These are phyloP conservation scores for Psittacula cyanocephala DNA, from an alignment of 2,113 vertebrate species.

Conservation along the genomic window DNA sequence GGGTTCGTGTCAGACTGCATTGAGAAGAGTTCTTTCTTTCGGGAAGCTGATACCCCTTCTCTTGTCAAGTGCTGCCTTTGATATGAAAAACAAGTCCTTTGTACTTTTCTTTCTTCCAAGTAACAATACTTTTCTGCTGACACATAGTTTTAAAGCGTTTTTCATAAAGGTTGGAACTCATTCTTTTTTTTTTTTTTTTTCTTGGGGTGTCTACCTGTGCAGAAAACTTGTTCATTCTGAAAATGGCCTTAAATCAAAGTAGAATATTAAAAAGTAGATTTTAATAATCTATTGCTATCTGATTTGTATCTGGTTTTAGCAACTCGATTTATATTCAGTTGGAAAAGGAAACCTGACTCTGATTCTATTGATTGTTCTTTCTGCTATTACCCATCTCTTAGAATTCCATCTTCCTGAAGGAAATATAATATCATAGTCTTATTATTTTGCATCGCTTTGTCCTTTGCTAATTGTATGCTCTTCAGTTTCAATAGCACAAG, in stretches of 20 bases:
- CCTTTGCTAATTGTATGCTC: background rate
- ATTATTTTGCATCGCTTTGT: background rate
- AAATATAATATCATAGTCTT: background rate
- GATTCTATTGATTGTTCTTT: background rate
- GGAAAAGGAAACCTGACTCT: background rate
- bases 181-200: background rate
- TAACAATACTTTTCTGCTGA: background rate
- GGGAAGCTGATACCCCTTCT: background rate
- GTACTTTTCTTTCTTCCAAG: background rate
- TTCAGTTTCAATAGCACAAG: background rate
- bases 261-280: background rate
- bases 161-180: background rate
- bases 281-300: background rate
- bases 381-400: background rate
- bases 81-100: background rate
- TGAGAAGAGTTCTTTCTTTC: background rate
- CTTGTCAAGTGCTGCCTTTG: background rate
- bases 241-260: background rate
- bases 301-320: background rate
- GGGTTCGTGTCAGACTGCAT: background rate
- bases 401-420: background rate
- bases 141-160: background rate
- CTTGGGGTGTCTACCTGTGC: background rate
- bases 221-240: background rate
- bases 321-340: background rate